These are phyloP conservation scores for Lophura nycthemera DNA, from an alignment of 2,113 vertebrate genomes.

Conservation along the genomic window DNA sequence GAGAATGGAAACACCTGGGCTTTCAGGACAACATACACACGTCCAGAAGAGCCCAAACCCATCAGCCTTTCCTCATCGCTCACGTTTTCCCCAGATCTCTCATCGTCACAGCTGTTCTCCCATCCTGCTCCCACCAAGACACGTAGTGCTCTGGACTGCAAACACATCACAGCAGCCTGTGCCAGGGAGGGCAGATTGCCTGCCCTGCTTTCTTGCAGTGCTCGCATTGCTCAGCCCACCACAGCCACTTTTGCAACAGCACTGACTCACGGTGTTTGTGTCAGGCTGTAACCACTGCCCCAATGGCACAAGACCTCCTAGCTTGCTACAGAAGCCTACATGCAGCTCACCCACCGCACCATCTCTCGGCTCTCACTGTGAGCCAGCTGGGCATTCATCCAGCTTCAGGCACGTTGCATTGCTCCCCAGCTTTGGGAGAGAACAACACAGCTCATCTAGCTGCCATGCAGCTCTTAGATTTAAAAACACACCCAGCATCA, in stretches of 20 bases:
- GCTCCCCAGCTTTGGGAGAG: neutral
- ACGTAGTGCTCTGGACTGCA: neutral
- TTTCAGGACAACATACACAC: neutral
- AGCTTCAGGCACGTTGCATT: neutral
- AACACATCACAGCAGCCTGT: neutral
- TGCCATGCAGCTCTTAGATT: neutral
- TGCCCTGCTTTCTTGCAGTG: neutral
- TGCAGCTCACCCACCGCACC: neutral
- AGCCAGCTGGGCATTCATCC: rapidly evolving
- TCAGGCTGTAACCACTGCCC: neutral
- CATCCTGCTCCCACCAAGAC: neutral
- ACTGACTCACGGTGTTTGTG: neutral
- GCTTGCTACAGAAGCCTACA: neutral
- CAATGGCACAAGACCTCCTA: neutral
- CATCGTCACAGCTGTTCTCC: neutral
- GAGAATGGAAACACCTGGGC: neutral
- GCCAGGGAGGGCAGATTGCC: neutral
- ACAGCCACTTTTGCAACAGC: neutral
- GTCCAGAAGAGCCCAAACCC: slow-evolving; percentile 9
- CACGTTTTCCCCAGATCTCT: neutral
- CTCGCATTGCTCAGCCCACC: neutral
- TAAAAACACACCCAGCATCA: neutral
- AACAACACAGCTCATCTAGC: neutral
- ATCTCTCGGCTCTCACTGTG: neutral
- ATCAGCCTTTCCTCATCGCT: neutral